Conservation (phyloP, 1,140 invertebrate genomes). For the Bombus waltoni region DNA sequence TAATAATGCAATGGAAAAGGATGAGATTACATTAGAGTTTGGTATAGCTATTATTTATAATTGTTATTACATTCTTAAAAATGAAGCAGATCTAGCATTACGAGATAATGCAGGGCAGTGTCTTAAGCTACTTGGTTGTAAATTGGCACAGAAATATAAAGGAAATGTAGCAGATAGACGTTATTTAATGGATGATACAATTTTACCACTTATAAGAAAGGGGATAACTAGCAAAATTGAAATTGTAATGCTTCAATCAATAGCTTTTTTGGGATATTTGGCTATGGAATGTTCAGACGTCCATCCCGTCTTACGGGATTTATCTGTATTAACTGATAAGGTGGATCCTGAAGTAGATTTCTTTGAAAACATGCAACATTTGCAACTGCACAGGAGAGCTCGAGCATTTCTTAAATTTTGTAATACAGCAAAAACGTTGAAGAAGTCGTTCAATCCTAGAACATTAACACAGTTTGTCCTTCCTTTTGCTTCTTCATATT, state of each 20-base stretch:
- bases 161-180: conserved; percentile 82
- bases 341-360: conserved; percentile 94
- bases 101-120: conserved; percentile 90
- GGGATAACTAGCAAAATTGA: conserved; percentile 88
- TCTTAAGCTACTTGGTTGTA: conserved; percentile 86
- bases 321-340: conserved; percentile 87
- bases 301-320: conserved; percentile 89
- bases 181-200: conserved; percentile 88
- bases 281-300: conserved; percentile 87
- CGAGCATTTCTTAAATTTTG: conserved; percentile 90
- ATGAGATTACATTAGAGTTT: conserved; percentile 85
- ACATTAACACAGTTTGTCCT: conserved; percentile 93
- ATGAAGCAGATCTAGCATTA: conserved; percentile 92
- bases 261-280: conserved; percentile 89
- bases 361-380: conserved; percentile 96
- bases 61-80: conserved; percentile 90
- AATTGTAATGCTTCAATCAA: conserved; percentile 88
- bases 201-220: conserved; percentile 87
- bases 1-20: conserved; percentile 83
- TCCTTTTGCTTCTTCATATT: conserved; percentile 91
- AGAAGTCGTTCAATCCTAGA: conserved; percentile 85
- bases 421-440: conserved; percentile 84
- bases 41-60: conserved; percentile 91
- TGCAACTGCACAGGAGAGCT: conserved; percentile 91
- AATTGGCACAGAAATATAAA: conserved; percentile 83